Conservation (phyloP, 2,888 invertebrate species). For the Synanthedon tipuliformis region DNA sequence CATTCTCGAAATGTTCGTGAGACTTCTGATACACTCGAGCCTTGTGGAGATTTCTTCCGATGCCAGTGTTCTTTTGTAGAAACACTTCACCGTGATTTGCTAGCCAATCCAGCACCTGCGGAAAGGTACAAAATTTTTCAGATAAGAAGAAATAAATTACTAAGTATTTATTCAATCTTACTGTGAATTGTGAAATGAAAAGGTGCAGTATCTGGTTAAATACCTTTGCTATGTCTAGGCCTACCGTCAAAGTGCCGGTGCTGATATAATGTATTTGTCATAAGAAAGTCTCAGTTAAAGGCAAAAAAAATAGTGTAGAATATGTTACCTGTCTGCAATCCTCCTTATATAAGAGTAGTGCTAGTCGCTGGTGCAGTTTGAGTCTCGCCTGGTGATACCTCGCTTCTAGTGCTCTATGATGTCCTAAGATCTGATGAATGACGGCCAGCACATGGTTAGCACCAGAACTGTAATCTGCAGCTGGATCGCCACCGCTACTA, state of each 20-base stretch:
- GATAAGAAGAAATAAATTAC: too few species aligned
- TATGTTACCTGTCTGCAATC: constrained; percentile 89
- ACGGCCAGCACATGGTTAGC: constrained; percentile 96
- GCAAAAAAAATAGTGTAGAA: too few species aligned
- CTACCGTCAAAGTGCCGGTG: too few species aligned
- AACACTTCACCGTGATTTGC: constrained; percentile 98
- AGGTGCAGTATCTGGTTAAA: too few species aligned
- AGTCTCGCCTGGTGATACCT: constrained; percentile 96
- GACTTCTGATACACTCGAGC: constrained; percentile 97
- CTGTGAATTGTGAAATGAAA: too few species aligned
- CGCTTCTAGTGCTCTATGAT: constrained; percentile 93
- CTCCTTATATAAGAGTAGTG: constrained; percentile 93
- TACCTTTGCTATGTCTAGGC: too few species aligned
- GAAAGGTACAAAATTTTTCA: constrained; percentile 8
- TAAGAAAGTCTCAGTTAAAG: too few species aligned
- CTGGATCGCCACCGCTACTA: constrained; percentile 83
- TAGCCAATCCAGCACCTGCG: constrained; percentile 93
- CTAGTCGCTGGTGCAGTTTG: constrained; percentile 93
- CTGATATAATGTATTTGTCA: too few species aligned
- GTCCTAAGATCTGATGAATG: constrained; percentile 95
- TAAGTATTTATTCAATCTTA: too few species aligned
- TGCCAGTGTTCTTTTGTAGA: constrained; percentile 95
- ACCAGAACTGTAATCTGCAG: constrained; percentile 96
- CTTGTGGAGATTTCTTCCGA: constrained; percentile 94
- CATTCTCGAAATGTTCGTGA: constrained; percentile 98